Evolutionary conservation across 1,140 invertebrate genomes (phyloP).

Genomic region (Micrasema minimum): DNA sequence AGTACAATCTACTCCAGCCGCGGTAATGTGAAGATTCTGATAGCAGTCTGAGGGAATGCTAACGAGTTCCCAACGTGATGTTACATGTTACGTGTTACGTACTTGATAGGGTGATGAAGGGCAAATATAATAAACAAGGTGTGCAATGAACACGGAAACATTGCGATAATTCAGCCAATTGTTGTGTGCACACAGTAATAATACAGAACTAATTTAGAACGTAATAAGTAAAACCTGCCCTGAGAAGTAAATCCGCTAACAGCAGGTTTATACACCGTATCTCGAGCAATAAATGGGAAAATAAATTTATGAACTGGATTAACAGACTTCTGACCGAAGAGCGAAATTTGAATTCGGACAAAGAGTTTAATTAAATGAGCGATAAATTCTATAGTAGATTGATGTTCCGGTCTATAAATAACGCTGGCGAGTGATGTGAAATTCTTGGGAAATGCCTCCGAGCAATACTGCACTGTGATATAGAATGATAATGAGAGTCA

Average conservation of each 20-base stretch:
- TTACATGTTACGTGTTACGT: not conserved
- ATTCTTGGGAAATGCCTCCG: slow-evolving; percentile 22
- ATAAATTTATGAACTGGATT: too few relatives aligned
- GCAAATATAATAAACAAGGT: slow-evolving; percentile 27
- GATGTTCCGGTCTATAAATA: slow-evolving; percentile 21
- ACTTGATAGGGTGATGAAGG: not conserved
- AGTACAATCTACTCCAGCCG: slow-evolving; percentile 1
- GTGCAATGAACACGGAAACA: slow-evolving; percentile 17
- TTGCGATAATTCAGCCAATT: slow-evolving; percentile 20
- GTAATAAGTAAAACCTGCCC: slow-evolving; percentile 17
- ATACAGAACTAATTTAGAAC: slow-evolving; percentile 15
- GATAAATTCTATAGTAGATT: not conserved
- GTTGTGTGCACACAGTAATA: not conserved
- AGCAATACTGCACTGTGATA: slow-evolving; percentile 32
- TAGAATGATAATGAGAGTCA: slow-evolving; percentile 35
- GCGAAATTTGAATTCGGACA: too few relatives aligned
- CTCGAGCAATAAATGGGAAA: too few relatives aligned
- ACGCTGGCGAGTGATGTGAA: slow-evolving; percentile 24
- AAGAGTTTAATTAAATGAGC: too few relatives aligned
- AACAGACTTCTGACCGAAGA: too few relatives aligned
- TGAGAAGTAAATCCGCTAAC: slow-evolving; percentile 3
- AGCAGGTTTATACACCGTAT: too few relatives aligned
- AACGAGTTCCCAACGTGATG: slow-evolving; percentile 23
- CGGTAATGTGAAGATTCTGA: slow-evolving; percentile 2
- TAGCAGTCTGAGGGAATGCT: slow-evolving; percentile 7